Conservation (phyloP, 2,888 invertebrate species). For the Ashinkailepas kermadecensis region DNA sequence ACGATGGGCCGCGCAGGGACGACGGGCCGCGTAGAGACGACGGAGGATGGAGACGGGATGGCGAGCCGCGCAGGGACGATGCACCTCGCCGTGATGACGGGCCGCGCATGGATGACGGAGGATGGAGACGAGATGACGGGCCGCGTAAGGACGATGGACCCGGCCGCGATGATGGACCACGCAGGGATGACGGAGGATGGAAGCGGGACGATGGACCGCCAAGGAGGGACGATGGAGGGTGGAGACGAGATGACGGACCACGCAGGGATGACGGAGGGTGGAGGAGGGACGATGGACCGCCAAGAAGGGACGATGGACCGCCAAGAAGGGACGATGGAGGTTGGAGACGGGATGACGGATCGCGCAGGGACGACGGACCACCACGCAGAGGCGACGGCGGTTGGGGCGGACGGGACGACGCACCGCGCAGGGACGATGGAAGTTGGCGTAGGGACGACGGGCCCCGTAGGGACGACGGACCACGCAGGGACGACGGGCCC, state of each 20-base stretch:
- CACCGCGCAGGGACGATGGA: neutral
- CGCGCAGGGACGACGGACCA: neutral
- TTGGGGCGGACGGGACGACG: slow-evolving; percentile 27
- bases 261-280: neutral
- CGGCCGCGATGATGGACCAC: slow-evolving; percentile 4
- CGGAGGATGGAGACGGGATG: slow-evolving; percentile 39
- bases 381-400: slow-evolving; percentile 27
- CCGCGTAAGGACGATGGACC: slow-evolving; percentile 26
- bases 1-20: slow-evolving; percentile 24
- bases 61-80: slow-evolving; percentile 34
- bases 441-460: neutral
- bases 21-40: slow-evolving; percentile 14
- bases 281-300: slow-evolving; percentile 42
- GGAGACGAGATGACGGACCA: slow-evolving; percentile 25
- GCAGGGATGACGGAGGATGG: slow-evolving; percentile 21
- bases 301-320: slow-evolving; percentile 38
- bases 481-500: slow-evolving; percentile 26
- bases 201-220: slow-evolving; percentile 25
- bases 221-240: slow-evolving; percentile 20
- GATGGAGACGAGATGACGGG: slow-evolving; percentile 27
- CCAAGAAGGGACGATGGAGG: slow-evolving; percentile 28
- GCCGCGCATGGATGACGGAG: slow-evolving; percentile 31
- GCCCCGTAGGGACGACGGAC: slow-evolving; percentile 26
- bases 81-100: slow-evolving; percentile 26
- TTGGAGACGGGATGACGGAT: slow-evolving; percentile 29